Percentiles rank a stretch among this genome's conserved stretches.
These are phyloP conservation scores for Carabus problematicus DNA, from an alignment of 2,888 invertebrate genomes.

Conservation along the genomic window DNA sequence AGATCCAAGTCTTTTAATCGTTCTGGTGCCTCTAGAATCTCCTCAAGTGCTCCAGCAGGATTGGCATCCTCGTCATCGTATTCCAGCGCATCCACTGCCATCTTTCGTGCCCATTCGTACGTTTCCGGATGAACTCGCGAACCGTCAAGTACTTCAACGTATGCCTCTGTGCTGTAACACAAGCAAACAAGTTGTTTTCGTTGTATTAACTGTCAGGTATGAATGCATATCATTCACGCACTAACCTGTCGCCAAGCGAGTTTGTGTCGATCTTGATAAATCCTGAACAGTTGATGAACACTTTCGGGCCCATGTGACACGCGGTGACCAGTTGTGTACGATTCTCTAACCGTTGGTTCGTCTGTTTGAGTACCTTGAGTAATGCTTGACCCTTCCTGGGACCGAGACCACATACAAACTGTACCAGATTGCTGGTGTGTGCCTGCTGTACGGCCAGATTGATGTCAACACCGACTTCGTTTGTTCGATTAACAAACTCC, in stretches of 20 bases:
- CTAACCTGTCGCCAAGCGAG: conserved; percentile 90
- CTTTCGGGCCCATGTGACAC: conserved; percentile 96
- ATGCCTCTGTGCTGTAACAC: conserved; percentile 93
- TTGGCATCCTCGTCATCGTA: conserved; percentile 97
- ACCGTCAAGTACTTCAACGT: conserved; percentile 95
- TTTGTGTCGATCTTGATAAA: conserved; percentile 99
- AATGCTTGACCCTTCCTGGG: conserved; percentile 91
- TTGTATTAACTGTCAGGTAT: conserved; percentile 32
- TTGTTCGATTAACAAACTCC: conserved; percentile 94
- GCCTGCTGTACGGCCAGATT: conserved; percentile 91
- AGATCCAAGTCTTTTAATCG: conserved; percentile 94
- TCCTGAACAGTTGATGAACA: conserved; percentile 97
- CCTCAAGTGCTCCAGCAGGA: conserved; percentile 96
- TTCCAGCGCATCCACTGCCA: conserved; percentile 99
- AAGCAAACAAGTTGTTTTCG: too few species aligned
- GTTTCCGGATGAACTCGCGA: conserved; percentile 99
- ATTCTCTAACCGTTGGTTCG: conserved; percentile 91
- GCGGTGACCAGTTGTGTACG: conserved; percentile 93
- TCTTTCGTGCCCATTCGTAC: conserved; percentile 99
- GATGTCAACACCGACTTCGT: conserved; percentile 98
- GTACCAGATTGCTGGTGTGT: conserved; percentile 87
- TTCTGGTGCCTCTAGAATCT: conserved; percentile 95
- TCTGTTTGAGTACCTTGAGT: conserved; percentile 86
- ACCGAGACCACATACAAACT: conserved; percentile 97
- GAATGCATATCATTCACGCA: conserved; percentile 55